phyloP scores from a whole-genome alignment of 2,113 vertebrate species.

The Thamnaconus septentrionalis region DNA sequence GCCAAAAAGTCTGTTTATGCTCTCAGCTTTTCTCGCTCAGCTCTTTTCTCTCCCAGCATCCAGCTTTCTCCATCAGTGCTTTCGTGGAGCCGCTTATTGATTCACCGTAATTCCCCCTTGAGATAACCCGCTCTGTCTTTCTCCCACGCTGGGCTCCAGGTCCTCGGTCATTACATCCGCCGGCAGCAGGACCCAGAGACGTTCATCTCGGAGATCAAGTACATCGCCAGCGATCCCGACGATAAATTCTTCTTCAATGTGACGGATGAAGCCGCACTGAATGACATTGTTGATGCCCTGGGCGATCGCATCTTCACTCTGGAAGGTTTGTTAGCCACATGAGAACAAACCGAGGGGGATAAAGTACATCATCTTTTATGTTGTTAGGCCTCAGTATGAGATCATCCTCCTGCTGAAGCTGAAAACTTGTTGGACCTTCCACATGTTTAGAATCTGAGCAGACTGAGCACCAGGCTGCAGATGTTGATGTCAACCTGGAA shows the following conservation, averaged over 20 bases:
- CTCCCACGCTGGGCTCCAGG: constrained; percentile 67
- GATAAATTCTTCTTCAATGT: constrained; percentile 97
- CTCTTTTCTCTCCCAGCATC: not conserved
- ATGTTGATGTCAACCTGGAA: no score
- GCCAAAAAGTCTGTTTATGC: constrained; percentile 23
- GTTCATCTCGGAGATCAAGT: constrained; percentile 91
- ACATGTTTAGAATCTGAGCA: no score
- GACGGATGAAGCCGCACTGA: constrained; percentile 90
- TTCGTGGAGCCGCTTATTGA: constrained; percentile 7
- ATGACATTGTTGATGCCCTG: constrained; percentile 93
- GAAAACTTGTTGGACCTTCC: no score
- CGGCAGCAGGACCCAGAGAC: constrained; percentile 89
- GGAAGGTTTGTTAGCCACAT: constrained; percentile 79
- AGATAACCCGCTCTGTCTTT: not conserved
- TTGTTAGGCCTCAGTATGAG: no score
- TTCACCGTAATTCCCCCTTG: not conserved
- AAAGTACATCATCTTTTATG: no score
- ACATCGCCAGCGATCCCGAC: constrained; percentile 90
- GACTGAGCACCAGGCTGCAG: no score
- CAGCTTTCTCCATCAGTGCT: constrained; percentile 11
- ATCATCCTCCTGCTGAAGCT: no score
- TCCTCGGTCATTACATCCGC: constrained; percentile 92
- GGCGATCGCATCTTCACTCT: constrained; percentile 94
- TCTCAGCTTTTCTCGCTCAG: not conserved
- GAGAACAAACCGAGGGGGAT: not conserved